Evolutionary conservation across 1,140 invertebrate species (phyloP).

Genomic region (Lepidotrigona ventralis): DNA sequence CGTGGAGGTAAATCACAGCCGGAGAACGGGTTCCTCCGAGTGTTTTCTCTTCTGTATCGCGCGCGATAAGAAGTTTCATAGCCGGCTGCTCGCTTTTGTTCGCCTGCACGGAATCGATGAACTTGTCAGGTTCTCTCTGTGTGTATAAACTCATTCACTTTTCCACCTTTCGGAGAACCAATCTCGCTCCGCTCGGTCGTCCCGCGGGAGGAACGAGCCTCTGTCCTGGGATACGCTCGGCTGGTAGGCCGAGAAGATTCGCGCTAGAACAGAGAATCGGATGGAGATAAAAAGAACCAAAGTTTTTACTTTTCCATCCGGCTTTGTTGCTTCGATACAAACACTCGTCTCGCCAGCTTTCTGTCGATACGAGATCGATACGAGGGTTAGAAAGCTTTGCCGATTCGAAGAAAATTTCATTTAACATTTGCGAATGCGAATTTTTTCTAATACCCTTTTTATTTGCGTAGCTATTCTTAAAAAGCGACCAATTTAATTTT

Average conservation of each 20-base stretch:
- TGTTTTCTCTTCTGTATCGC: slow-evolving; percentile 29
- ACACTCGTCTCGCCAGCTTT: not conserved
- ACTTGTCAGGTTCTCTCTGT: slow-evolving; percentile 12
- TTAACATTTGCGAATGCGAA: too few relatives aligned
- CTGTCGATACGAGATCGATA: not conserved
- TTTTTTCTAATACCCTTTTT: too few relatives aligned
- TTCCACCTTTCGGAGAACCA: slow-evolving; percentile 41
- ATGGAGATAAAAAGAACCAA: not conserved
- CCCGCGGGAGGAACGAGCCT: slow-evolving; percentile 31
- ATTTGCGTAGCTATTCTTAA: too few relatives aligned
- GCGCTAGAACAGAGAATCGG: not conserved
- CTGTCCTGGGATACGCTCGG: not conserved
- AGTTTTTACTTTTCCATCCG: too few relatives aligned
- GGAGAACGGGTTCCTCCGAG: not conserved
- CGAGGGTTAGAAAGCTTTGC: too few relatives aligned
- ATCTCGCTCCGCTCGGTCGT: slow-evolving; percentile 34
- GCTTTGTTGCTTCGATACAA: not conserved
- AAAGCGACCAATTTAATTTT: too few relatives aligned
- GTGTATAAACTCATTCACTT: slow-evolving; percentile 31
- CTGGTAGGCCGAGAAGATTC: not conserved
- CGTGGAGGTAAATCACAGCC: slow-evolving; percentile 28
- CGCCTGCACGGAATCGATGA: slow-evolving; percentile 12
- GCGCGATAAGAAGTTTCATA: slow-evolving; percentile 40
- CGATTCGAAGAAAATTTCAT: too few relatives aligned
- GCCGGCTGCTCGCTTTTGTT: slow-evolving; percentile 17